Percentiles rank a stretch among this genome's conserved stretches.
Conservation (phyloP, 2,113 vertebrate species). For the Neodontobutis hainanensis region DNA sequence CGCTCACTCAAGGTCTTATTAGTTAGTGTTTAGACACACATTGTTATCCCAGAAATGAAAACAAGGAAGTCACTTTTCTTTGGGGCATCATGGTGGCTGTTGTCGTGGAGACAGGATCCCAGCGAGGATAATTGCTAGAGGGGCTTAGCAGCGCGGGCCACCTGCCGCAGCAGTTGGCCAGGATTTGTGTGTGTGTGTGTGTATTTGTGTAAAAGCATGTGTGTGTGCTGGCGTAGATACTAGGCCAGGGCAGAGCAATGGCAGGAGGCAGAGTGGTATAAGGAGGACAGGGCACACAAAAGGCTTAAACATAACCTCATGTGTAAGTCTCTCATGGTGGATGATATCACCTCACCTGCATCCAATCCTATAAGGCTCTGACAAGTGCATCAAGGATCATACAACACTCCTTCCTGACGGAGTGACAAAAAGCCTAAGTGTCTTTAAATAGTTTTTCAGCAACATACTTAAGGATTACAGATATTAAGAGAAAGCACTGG, state of each 20-base stretch:
- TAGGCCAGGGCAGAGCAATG: slow-evolving; percentile 27
- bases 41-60: slow-evolving; percentile 42
- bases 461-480: slow-evolving; percentile 24
- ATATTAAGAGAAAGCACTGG: slow-evolving; percentile 32
- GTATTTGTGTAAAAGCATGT: slow-evolving; percentile 24
- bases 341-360: slow-evolving; percentile 50
- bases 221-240: slow-evolving; percentile 42
- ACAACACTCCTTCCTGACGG: not conserved
- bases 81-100: slow-evolving; percentile 66
- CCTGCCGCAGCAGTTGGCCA: slow-evolving; percentile 78
- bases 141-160: slow-evolving; percentile 79
- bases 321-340: slow-evolving; percentile 48
- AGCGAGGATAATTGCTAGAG: slow-evolving; percentile 79
- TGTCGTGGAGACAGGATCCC: slow-evolving; percentile 75
- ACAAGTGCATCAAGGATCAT: slow-evolving; percentile 13
- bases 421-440: not conserved
- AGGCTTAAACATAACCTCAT: slow-evolving; percentile 65
- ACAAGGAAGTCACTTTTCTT: slow-evolving; percentile 58
- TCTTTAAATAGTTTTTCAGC: slow-evolving; percentile 8
- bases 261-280: slow-evolving; percentile 56
- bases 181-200: slow-evolving; percentile 49
- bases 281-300: slow-evolving; percentile 64
- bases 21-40: slow-evolving; percentile 29
- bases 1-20: slow-evolving; percentile 27
- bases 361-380: slow-evolving; percentile 54